Conservation (phyloP, 2,888 invertebrate species). For the Palloptera scutellata region DNA sequence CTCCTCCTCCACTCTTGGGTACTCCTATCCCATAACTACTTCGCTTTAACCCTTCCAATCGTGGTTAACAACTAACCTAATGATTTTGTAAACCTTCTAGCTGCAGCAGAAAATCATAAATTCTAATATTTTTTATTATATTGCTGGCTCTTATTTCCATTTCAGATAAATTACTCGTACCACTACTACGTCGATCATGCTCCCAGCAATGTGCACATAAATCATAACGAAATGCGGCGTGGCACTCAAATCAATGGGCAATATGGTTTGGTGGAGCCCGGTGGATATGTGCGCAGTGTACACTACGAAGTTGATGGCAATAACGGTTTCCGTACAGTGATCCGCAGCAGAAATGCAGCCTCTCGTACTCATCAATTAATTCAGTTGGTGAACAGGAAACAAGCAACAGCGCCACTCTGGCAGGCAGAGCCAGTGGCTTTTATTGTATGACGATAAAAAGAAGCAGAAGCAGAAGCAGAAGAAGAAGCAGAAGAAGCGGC, state of each 20-base stretch:
- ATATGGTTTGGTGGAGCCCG: slow-evolving; percentile 57
- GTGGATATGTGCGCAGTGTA: slow-evolving; percentile 56
- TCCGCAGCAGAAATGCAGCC: slow-evolving; percentile 54
- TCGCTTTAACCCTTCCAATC: no score
- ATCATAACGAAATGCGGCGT: slow-evolving; percentile 56
- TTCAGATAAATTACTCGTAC: slow-evolving; percentile 54
- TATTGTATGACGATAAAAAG: slow-evolving; percentile 39
- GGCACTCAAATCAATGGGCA: slow-evolving; percentile 53
- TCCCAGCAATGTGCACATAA: slow-evolving; percentile 52
- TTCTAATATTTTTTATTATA: no score
- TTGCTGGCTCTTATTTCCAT: no score
- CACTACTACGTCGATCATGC: slow-evolving; percentile 57
- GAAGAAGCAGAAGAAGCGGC: background rate
- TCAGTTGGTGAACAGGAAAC: slow-evolving; percentile 44
- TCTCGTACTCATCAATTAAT: slow-evolving; percentile 53
- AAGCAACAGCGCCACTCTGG: slow-evolving; percentile 47
- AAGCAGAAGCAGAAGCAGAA: background rate
- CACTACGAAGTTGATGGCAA: slow-evolving; percentile 56
- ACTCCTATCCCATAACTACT: no score
- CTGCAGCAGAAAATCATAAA: no score
- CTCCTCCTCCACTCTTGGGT: no score
- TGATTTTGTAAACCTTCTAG: no score
- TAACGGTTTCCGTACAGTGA: slow-evolving; percentile 53
- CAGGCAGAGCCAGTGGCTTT: slow-evolving; percentile 53
- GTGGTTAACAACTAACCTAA: no score